Conservation (phyloP, 2,797 vertebrate genomes). For the Phyllotis vaccarum region DNA sequence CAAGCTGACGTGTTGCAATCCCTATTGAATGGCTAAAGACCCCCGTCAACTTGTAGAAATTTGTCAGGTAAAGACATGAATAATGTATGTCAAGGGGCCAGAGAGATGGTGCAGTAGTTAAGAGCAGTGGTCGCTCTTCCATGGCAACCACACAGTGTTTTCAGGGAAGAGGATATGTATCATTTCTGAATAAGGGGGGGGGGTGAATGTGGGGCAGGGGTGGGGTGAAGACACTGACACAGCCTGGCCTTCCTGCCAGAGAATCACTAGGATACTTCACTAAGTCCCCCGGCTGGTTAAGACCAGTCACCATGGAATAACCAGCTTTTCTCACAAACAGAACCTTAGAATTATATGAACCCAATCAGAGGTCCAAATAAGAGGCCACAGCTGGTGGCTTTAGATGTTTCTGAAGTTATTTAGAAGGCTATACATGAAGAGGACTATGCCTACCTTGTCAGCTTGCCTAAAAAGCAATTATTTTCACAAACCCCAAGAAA, state of each 20-base stretch:
- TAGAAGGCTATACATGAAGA: not conserved
- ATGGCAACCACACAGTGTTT: not conserved
- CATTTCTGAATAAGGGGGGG: not conserved
- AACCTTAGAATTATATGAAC: not conserved
- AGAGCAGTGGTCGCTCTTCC: not conserved
- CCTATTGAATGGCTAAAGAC: not conserved
- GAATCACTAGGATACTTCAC: not conserved
- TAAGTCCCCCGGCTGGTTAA: not conserved
- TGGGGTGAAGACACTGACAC: too few relatives aligned
- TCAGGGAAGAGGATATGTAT: not conserved
- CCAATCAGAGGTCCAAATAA: not conserved
- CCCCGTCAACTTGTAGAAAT: not conserved
- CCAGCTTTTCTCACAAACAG: not conserved
- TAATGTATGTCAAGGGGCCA: not conserved
- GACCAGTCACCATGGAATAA: not conserved
- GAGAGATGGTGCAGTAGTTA: not conserved
- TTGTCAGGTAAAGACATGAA: not conserved
- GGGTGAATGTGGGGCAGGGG: too few relatives aligned
- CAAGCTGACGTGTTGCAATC: not conserved
- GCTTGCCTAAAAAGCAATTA: conserved; percentile 11
- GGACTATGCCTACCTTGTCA: not conserved
- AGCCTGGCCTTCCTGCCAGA: not conserved
- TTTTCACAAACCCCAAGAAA: conserved; percentile 16
- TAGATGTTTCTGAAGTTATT: not conserved
- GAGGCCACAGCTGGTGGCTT: not conserved